These are phyloP conservation scores for Byasa hedistus DNA, from an alignment of 2,888 invertebrate genomes.

Conservation along the genomic window DNA sequence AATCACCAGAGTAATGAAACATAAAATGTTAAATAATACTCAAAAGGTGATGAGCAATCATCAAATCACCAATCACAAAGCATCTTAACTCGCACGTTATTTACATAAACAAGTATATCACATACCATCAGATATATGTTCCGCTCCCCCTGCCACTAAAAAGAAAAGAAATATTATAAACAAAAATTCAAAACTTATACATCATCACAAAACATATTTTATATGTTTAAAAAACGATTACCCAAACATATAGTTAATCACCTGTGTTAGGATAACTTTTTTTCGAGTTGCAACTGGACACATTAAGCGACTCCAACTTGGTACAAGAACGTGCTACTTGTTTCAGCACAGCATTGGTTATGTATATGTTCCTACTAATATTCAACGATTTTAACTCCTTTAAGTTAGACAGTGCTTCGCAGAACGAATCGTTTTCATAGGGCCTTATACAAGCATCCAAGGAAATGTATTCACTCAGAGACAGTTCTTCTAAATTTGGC, in stretches of 20 bases:
- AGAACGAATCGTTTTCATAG: slow-evolving; percentile 53
- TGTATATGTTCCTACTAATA: slow-evolving; percentile 65
- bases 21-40: too few species aligned
- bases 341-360: slow-evolving; percentile 76
- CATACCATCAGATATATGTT: too few species aligned
- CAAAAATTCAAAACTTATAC: too few species aligned
- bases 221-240: too few species aligned
- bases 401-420: slow-evolving; percentile 61
- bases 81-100: too few species aligned
- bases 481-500: slow-evolving; percentile 59
- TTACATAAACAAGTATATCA: too few species aligned
- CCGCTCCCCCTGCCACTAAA: too few species aligned
- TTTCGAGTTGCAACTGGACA: slow-evolving; percentile 66
- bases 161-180: too few species aligned
- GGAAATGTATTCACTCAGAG: slow-evolving; percentile 62
- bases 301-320: slow-evolving; percentile 65
- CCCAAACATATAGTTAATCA: slow-evolving; percentile 31
- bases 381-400: slow-evolving; percentile 68
- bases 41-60: too few species aligned
- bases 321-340: slow-evolving; percentile 70
- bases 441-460: slow-evolving; percentile 43
- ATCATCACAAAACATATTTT: too few species aligned
- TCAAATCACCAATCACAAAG: too few species aligned
- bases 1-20: too few species aligned
- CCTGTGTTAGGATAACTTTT: slow-evolving; percentile 49